Percentiles rank a stretch among this genome's conserved stretches.
Conservation (phyloP, 2,113 vertebrate species). For the Corapipo altera region DNA sequence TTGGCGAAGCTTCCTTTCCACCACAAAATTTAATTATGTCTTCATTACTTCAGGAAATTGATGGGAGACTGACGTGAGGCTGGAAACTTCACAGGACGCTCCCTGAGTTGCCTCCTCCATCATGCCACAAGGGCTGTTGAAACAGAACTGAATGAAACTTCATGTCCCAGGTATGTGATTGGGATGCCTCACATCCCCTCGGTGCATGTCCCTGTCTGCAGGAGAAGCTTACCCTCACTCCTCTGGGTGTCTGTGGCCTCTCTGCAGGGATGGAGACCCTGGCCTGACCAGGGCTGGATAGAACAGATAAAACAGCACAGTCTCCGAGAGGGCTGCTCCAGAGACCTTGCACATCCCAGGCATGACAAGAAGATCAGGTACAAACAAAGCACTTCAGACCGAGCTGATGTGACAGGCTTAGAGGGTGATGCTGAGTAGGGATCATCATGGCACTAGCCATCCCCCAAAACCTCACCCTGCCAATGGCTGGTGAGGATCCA, state of each 20-base stretch:
- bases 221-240: accelerated
- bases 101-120: not conserved
- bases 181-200: accelerated
- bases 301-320: too few species aligned
- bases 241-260: accelerated
- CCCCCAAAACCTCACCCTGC: too few species aligned
- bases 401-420: not conserved
- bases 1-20: not conserved
- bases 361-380: too few species aligned
- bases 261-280: not conserved
- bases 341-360: not conserved
- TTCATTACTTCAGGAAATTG: conserved; percentile 43
- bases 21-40: conserved; percentile 54
- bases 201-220: accelerated
- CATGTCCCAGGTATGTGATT: accelerated
- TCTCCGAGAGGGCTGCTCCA: not conserved
- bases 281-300: not conserved
- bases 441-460: not conserved
- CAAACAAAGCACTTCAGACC: accelerated
- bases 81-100: not conserved
- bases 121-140: not conserved
- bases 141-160: accelerated
- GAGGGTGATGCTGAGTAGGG: not conserved
- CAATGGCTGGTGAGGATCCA: not conserved
- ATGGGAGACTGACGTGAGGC: not conserved